A percentile compares a stretch with the other conserved stretches of the same genome.
These are phyloP conservation scores for Drosophila murphyi DNA, from an alignment of 1,140 invertebrate genomes.

Conservation along the genomic window DNA sequence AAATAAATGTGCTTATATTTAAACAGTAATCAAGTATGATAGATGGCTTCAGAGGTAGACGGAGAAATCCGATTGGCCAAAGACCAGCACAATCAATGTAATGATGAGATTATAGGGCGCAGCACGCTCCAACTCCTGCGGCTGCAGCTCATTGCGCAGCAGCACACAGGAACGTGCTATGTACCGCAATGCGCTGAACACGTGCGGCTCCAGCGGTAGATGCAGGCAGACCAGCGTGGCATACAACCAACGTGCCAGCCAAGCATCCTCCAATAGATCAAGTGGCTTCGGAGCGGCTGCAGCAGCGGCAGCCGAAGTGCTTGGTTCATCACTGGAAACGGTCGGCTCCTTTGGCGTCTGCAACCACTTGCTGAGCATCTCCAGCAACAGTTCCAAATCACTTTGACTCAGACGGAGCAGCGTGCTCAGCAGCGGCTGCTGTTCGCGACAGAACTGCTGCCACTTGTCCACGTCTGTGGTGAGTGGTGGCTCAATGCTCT, in stretches of 20 bases:
- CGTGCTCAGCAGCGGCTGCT: slow-evolving; percentile 64
- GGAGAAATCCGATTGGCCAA: slow-evolving; percentile 70
- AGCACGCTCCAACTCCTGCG: slow-evolving; percentile 54
- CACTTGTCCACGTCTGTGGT: slow-evolving; percentile 63
- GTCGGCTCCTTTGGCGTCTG: slow-evolving; percentile 27
- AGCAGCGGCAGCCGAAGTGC: slow-evolving; percentile 18
- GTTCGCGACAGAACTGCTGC: slow-evolving; percentile 62
- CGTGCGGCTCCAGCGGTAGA: slow-evolving; percentile 75
- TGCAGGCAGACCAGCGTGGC: slow-evolving; percentile 71
- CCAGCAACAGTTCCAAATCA: slow-evolving; percentile 67
- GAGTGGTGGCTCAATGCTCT: slow-evolving; percentile 63
- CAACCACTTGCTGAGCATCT: slow-evolving; percentile 71
- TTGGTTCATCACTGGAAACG: slow-evolving; percentile 9
- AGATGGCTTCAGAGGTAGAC: slow-evolving; percentile 46
- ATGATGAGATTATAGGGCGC: slow-evolving; percentile 78
- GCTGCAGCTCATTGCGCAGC: slow-evolving; percentile 52
- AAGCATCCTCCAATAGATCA: slow-evolving; percentile 61
- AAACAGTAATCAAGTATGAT: not conserved
- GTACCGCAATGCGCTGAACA: slow-evolving; percentile 70
- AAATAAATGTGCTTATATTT: slow-evolving; percentile 40
- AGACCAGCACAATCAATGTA: slow-evolving; percentile 64
- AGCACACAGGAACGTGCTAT: slow-evolving; percentile 71
- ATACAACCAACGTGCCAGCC: slow-evolving; percentile 79
- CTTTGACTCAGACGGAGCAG: slow-evolving; percentile 67
- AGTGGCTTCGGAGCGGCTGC: slow-evolving; percentile 11